Percentiles rank a stretch among this genome's conserved stretches.
phyloP scores from a whole-genome alignment of 1,140 invertebrate genomes.

The Ephestia elutella region DNA sequence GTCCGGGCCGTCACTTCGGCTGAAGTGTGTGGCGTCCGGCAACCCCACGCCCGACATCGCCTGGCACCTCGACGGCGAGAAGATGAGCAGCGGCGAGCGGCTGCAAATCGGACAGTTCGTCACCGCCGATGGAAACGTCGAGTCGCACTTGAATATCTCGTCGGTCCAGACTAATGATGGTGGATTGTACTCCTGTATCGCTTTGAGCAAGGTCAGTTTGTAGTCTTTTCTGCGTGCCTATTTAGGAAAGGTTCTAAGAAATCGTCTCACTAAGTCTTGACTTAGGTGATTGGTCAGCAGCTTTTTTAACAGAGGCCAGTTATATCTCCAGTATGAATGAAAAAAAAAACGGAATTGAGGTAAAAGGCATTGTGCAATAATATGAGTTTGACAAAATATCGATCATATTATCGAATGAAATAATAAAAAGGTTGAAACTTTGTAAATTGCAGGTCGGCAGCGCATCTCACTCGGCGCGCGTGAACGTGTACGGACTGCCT shows the following conservation, averaged over 20 bases:
- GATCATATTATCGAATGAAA: too few relatives aligned
- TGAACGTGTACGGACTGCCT: constrained; percentile 94
- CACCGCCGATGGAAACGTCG: constrained; percentile 91
- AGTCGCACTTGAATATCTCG: constrained; percentile 95
- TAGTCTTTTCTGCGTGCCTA: too few relatives aligned
- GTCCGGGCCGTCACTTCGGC: constrained; percentile 87
- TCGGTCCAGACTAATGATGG: constrained; percentile 94
- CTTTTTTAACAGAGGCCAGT: too few relatives aligned
- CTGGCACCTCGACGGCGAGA: constrained; percentile 94
- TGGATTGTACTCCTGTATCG: constrained; percentile 93
- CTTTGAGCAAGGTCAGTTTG: constrained; percentile 84
- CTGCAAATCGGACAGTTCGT: constrained; percentile 90
- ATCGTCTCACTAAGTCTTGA: too few relatives aligned
- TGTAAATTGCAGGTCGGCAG: constrained; percentile 80
- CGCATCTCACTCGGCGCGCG: constrained; percentile 87
- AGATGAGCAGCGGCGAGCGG: constrained; percentile 85
- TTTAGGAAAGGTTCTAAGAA: too few relatives aligned
- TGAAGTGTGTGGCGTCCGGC: constrained; percentile 84
- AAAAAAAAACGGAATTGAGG: too few relatives aligned
- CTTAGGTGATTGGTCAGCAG: too few relatives aligned
- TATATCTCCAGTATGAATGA: too few relatives aligned
- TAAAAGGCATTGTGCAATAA: too few relatives aligned
- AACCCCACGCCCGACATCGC: constrained; percentile 96
- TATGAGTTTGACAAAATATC: too few relatives aligned
- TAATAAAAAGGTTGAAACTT: background rate